phyloP scores from a whole-genome alignment of 2,888 invertebrate genomes.

The Drosophila paramelanica region DNA sequence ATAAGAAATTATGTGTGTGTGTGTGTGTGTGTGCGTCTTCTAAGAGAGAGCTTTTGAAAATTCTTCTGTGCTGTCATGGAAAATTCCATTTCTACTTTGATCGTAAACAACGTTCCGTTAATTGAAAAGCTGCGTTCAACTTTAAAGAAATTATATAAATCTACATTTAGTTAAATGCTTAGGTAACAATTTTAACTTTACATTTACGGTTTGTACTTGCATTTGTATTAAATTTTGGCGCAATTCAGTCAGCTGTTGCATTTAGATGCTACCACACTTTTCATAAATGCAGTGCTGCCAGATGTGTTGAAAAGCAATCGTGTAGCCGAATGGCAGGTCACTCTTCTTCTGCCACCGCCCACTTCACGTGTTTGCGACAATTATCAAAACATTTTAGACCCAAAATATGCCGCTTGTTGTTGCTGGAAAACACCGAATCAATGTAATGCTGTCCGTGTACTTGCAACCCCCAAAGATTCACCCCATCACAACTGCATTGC shows the following conservation, averaged over 20 bases:
- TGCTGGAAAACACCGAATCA: constrained; percentile 21
- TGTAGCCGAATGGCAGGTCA: constrained; percentile 10
- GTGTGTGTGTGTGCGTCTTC: neutral
- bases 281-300: constrained; percentile 3
- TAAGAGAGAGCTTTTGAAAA: constrained; percentile 44
- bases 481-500: constrained; percentile 49
- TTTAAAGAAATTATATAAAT: neutral
- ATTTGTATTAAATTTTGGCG: constrained; percentile 7
- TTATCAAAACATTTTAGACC: constrained; percentile 47
- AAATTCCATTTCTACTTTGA: constrained; percentile 29
- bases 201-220: too few species aligned
- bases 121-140: neutral
- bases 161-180: neutral
- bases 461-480: constrained; percentile 52
- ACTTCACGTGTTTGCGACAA: constrained; percentile 33
- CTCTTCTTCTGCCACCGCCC: constrained; percentile 2
- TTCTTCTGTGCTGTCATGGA: constrained; percentile 24
- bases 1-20: neutral
- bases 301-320: neutral
- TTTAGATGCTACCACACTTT: constrained; percentile 18
- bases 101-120: neutral
- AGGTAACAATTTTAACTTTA: neutral
- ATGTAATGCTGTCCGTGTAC: constrained; percentile 51
- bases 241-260: constrained; percentile 6
- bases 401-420: constrained; percentile 48